Percentiles rank a stretch among this genome's conserved stretches.
phyloP scores from a whole-genome alignment of 2,797 vertebrate genomes.

The Tragelaphus oryx region DNA sequence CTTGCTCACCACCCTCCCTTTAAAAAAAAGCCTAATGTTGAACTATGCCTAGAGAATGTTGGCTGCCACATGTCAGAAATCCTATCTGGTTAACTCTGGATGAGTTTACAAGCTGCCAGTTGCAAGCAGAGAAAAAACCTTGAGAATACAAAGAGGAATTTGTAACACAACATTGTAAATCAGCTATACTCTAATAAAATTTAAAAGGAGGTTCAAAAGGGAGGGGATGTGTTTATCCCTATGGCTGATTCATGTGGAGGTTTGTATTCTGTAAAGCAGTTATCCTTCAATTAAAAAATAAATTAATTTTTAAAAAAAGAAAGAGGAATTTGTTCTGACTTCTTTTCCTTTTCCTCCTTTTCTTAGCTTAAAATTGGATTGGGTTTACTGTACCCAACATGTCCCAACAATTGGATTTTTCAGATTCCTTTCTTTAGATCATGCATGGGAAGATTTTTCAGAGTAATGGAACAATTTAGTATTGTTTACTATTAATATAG shows the following conservation, averaged over 20 bases:
- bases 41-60: not conserved
- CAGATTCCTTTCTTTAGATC: not conserved
- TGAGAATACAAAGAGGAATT: conserved; percentile 5
- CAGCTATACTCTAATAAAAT: not conserved
- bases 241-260: not conserved
- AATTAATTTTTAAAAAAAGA: not conserved
- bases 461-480: not conserved
- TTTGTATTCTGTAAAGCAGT: not conserved
- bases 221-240: not conserved
- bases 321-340: not conserved
- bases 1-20: not conserved
- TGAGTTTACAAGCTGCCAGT: not conserved
- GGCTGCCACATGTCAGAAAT: not conserved
- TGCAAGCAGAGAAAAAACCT: not conserved
- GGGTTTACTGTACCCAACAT: not conserved
- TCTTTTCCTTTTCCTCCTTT: not conserved
- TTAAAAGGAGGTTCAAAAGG: not conserved
- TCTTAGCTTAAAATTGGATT: not conserved
- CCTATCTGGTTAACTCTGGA: not conserved
- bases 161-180: not conserved
- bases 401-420: not conserved
- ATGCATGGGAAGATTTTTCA: not conserved
- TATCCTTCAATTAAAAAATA: not conserved
- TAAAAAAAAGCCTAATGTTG: not conserved
- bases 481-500: conserved; percentile 14